Evolutionary conservation across 1,140 invertebrate genomes (phyloP).

Genomic region (Spodoptera litura): DNA sequence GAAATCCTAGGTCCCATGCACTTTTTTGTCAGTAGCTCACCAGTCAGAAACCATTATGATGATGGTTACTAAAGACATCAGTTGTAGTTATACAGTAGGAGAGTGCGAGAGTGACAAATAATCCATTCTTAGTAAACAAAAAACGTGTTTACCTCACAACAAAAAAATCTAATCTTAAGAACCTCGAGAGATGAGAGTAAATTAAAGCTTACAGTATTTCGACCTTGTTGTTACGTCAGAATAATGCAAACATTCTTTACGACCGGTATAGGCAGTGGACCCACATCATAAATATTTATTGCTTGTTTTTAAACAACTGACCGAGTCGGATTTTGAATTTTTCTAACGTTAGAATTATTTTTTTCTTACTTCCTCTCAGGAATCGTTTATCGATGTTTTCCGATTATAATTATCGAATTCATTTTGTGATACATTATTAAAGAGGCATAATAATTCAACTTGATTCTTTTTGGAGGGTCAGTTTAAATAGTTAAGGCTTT

Average conservation of each 20-base stretch:
- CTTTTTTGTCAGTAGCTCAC: too few species aligned
- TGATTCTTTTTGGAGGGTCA: not conserved
- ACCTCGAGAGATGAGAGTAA: not conserved
- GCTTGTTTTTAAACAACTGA: constrained; percentile 20
- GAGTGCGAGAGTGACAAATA: too few species aligned
- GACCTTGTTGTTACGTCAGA: constrained; percentile 28
- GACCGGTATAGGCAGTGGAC: constrained; percentile 11
- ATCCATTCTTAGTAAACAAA: too few species aligned
- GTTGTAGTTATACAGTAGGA: too few species aligned
- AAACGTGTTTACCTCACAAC: not conserved
- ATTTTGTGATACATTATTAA: not conserved
- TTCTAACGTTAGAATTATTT: not conserved
- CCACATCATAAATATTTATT: constrained; percentile 33
- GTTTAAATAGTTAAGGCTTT: too few species aligned
- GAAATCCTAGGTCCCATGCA: too few species aligned
- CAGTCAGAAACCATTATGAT: too few species aligned
- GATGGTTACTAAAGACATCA: too few species aligned
- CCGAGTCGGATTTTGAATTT: constrained; percentile 9
- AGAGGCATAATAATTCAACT: not conserved
- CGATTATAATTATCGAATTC: not conserved
- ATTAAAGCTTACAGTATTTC: constrained; percentile 9
- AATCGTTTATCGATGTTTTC: not conserved
- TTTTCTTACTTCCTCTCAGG: not conserved
- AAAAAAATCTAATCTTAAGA: not conserved
- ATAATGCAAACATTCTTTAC: constrained; percentile 32